A percentile compares a stretch with the other conserved stretches of the same genome.
Evolutionary conservation across 2,113 vertebrate genomes (phyloP).

Genomic region (Melanerpes formicivorus): DNA sequence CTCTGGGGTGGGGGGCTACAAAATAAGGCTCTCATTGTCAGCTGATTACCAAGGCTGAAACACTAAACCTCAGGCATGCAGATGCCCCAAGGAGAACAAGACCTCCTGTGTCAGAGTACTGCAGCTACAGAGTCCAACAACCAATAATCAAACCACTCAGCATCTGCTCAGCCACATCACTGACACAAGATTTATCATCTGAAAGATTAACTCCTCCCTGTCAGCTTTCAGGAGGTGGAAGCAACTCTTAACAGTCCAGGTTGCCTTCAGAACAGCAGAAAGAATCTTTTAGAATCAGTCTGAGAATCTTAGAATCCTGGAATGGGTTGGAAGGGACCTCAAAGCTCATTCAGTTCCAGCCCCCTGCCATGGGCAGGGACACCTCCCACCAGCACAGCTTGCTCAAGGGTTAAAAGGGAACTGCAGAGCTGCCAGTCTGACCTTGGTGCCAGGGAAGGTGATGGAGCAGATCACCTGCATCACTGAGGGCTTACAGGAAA

Average conservation of each 20-base stretch:
- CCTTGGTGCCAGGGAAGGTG: too few relatives aligned
- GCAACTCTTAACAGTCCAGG: background rate
- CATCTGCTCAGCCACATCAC: constrained; percentile 35
- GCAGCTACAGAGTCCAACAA: constrained; percentile 50
- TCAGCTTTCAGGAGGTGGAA: background rate
- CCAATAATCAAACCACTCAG: constrained; percentile 43
- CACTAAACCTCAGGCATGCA: constrained; percentile 69
- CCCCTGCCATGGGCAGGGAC: too few relatives aligned
- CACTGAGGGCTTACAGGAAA: too few relatives aligned
- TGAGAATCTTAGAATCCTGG: background rate
- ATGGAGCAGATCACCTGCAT: too few relatives aligned
- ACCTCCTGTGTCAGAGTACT: constrained; percentile 50
- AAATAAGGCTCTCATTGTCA: constrained; percentile 72
- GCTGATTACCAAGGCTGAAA: constrained; percentile 70
- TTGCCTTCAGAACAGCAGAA: background rate
- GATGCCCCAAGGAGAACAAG: constrained; percentile 51
- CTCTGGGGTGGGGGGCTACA: constrained; percentile 12
- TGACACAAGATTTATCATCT: background rate
- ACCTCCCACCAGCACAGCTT: too few relatives aligned
- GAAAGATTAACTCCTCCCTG: background rate
- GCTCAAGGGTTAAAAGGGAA: too few relatives aligned
- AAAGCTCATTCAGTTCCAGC: too few relatives aligned
- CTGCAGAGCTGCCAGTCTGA: too few relatives aligned
- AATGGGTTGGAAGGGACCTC: too few relatives aligned
- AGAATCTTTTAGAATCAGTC: background rate